These are phyloP conservation scores for Anoplius nigerrimus DNA, from an alignment of 2,888 invertebrate genomes.

Conservation along the genomic window DNA sequence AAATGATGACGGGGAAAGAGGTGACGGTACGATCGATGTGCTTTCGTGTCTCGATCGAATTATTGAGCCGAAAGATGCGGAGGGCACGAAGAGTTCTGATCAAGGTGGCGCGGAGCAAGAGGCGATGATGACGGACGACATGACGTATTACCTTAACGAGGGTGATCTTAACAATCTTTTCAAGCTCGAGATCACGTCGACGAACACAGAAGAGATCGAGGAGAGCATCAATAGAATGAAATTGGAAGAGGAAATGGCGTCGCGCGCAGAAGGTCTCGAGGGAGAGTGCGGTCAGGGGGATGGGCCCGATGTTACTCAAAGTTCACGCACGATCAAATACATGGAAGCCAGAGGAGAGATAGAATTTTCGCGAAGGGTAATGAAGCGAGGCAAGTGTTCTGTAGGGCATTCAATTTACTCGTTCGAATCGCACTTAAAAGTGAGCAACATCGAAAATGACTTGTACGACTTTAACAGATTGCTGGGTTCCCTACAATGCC, in stretches of 20 bases:
- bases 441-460: conserved; percentile 8
- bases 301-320: conserved; percentile 29
- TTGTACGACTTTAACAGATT: conserved; percentile 32
- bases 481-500: conserved; percentile 25
- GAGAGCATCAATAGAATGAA: conserved; percentile 54
- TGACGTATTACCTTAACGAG: conserved; percentile 43
- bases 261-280: conserved; percentile 42
- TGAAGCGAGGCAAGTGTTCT: background rate
- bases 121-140: conserved; percentile 29
- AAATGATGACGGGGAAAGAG: too few relatives aligned
- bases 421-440: background rate
- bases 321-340: conserved; percentile 44
- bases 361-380: conserved; percentile 45
- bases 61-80: background rate
- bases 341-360: conserved; percentile 59
- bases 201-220: conserved; percentile 52
- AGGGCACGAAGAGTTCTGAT: background rate
- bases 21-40: too few relatives aligned
- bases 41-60: background rate
- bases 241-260: conserved; percentile 54
- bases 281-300: conserved; percentile 48
- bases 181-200: conserved; percentile 50
- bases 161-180: conserved; percentile 55
- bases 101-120: conserved; percentile 10
- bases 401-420: too few relatives aligned